Conservation (phyloP, 2,113 vertebrate genomes). For the Chaetura pelagica region DNA sequence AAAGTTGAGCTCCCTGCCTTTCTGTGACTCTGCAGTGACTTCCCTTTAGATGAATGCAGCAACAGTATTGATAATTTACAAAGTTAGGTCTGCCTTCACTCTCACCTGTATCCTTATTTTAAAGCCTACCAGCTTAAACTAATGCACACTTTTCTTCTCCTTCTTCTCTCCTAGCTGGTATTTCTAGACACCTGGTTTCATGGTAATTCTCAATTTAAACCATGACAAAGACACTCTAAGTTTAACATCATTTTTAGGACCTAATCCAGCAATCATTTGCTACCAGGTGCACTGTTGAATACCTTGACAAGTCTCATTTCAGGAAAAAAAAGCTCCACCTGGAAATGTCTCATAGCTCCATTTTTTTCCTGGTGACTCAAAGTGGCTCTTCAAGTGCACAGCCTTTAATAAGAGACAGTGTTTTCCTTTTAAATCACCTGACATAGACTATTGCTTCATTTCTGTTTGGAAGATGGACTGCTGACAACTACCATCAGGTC, state of each 20-base stretch:
- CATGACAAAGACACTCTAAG: neutral
- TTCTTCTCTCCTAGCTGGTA: neutral
- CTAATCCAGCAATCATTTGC: neutral
- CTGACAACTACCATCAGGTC: neutral
- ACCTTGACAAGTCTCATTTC: neutral
- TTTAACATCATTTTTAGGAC: neutral
- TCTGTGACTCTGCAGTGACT: neutral
- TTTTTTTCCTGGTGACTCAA: neutral
- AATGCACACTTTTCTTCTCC: neutral
- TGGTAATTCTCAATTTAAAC: neutral
- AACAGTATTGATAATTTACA: neutral
- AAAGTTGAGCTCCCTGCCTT: neutral
- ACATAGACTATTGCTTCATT: neutral
- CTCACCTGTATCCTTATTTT: neutral
- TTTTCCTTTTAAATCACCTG: neutral
- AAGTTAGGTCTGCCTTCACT: rapidly evolving
- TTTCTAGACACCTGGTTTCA: neutral
- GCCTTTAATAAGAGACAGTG: neutral
- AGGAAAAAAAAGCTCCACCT: neutral
- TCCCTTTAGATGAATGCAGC: neutral
- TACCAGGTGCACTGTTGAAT: neutral
- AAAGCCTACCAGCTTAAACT: neutral
- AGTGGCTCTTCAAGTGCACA: neutral
- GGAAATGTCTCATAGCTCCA: neutral
- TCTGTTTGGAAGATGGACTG: neutral